Evolutionary conservation across 2,888 invertebrate species (phyloP), one percentile per base, ranked within the genome.

Genomic region (Diabrotica balteata): DNA sequence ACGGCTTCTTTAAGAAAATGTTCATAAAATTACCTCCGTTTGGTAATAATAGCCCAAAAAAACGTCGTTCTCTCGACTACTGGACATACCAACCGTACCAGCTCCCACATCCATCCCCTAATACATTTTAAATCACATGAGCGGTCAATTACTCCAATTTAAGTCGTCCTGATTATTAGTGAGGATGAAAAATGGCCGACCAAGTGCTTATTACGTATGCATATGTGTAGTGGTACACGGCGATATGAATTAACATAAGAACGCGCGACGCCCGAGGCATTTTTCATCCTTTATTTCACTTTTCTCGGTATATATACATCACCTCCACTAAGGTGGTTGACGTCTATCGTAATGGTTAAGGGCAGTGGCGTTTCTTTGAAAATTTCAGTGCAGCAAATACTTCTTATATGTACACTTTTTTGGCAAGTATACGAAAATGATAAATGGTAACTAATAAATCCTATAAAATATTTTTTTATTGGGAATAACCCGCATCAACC

Each of bases 201-300:
- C 67, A 75, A 72, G 74, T 71, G 66, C 71, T 77, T 72, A 75
- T 77, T 76, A 76, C 58, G 45, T 76, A 76, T 76, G 75, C 73
- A 75, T 76, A 76, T 76, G 76, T 71, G 71, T 75, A 72, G 68
- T 70, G 72, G 71, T 70, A 64, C 62, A 45, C 62, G 65, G 69
- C 68, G 66, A 66, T 68, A 70, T 69, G 70, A 72, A 76, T 76
- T 76, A 76, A 71, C 76, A 76, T 76, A 76, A 71, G 75, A 75
- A 75, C 74, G 72, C 71, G 10, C n/a, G 50, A 58, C 49, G 63
- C 63, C 52, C 11, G 45, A 17, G 57, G 63, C 55, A 17, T 50
- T 44, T 63, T 57, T 63, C 47, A 42, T 55, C 49, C 47, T 57
- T 63, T 57, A 63, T 63, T 63, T 63, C 63, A 58, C 50, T 57